Conservation (phyloP, 2,797 vertebrate species). For the Silurus lanzhouensis region DNA sequence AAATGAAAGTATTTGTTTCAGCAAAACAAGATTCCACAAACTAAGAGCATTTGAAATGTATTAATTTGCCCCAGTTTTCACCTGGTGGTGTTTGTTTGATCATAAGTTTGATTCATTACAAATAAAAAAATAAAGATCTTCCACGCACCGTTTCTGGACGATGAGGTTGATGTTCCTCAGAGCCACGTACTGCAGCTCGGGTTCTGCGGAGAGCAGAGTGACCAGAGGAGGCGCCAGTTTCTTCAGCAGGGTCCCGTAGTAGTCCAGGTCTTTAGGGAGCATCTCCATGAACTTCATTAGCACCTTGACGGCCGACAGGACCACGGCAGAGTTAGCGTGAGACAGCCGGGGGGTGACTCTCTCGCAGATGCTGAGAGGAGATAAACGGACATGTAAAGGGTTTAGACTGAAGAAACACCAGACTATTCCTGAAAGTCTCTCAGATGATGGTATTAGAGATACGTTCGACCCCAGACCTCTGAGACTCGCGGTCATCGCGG, state of each 20-base stretch:
- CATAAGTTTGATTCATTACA: not conserved
- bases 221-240: constrained; percentile 94
- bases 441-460: not conserved
- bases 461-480: constrained; percentile 79
- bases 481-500: constrained; percentile 94
- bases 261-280: constrained; percentile 95
- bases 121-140: not conserved
- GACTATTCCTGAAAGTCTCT: not conserved
- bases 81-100: no score
- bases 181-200: constrained; percentile 95
- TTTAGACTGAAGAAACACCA: not conserved
- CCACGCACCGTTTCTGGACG: constrained; percentile 90
- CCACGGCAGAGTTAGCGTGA: constrained; percentile 96
- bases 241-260: constrained; percentile 93
- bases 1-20: no score
- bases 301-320: constrained; percentile 94
- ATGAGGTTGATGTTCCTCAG: constrained; percentile 98
- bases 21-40: no score
- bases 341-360: constrained; percentile 93
- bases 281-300: constrained; percentile 99
- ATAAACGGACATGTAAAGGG: not conserved
- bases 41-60: no score
- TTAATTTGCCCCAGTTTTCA: no score
- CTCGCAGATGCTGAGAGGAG: constrained; percentile 85
- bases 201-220: constrained; percentile 92